phyloP scores from a whole-genome alignment of 2,113 vertebrate species.

The Donacobius atricapilla region DNA sequence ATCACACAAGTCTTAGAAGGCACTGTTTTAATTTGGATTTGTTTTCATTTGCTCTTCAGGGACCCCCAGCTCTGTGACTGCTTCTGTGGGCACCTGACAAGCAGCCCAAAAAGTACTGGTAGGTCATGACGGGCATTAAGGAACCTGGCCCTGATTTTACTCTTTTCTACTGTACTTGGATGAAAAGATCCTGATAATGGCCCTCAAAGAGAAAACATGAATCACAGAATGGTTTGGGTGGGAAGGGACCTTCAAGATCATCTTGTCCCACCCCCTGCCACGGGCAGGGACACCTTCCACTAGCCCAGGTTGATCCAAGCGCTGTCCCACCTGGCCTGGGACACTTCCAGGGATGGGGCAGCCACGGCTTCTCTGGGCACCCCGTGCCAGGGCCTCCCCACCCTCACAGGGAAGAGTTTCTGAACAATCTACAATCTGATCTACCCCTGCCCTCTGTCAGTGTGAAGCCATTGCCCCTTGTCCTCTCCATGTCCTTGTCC shows the following conservation, averaged over 20 bases:
- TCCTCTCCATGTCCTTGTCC: not conserved
- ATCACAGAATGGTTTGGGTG: not conserved
- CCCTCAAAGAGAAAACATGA: not conserved
- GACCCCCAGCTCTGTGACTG: rapidly evolving
- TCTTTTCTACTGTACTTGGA: not conserved
- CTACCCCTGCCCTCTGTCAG: not conserved
- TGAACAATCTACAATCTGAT: rapidly evolving
- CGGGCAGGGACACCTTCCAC: not conserved
- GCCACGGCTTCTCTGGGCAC: not conserved
- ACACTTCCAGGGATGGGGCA: not conserved
- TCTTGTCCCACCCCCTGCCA: not conserved
- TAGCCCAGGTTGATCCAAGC: not conserved
- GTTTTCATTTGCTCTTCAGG: not conserved
- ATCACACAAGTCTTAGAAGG: not conserved
- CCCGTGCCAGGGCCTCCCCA: rapidly evolving
- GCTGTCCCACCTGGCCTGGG: rapidly evolving
- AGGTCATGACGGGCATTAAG: not conserved
- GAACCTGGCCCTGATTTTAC: not conserved
- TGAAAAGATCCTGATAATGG: not conserved
- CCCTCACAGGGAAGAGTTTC: not conserved
- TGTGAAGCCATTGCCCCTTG: not conserved
- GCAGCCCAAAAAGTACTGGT: not conserved
- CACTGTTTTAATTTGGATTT: not conserved
- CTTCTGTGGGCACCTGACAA: not conserved
- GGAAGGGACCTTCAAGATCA: too few species aligned